phyloP scores from a whole-genome alignment of 2,113 vertebrate species.

The Oryzias javanicus region DNA sequence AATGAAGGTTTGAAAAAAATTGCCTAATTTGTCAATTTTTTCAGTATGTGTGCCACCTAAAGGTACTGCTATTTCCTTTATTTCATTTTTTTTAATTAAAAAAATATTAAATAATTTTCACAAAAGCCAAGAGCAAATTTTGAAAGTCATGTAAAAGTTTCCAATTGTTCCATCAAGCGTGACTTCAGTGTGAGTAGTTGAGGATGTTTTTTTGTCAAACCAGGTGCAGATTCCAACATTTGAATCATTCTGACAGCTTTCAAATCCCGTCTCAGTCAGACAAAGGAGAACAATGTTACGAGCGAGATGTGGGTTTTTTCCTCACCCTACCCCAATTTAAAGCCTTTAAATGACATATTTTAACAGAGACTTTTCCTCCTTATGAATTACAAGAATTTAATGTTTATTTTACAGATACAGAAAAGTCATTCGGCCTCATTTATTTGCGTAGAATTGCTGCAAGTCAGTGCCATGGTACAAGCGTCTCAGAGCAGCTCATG shows the following conservation, averaged over 20 bases:
- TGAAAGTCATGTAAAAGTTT: no score
- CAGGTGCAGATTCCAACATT: constrained; percentile 54
- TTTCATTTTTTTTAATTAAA: background rate
- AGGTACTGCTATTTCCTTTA: background rate
- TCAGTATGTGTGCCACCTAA: constrained; percentile 6
- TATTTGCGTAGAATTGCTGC: constrained; percentile 76
- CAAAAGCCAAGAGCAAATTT: no score
- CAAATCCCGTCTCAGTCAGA: constrained; percentile 25
- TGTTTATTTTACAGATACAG: constrained; percentile 83
- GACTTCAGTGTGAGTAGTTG: background rate
- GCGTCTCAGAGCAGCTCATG: constrained; percentile 71
- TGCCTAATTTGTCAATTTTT: constrained; percentile 7
- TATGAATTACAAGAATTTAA: constrained; percentile 76
- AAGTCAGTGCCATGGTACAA: constrained; percentile 81
- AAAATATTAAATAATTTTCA: background rate
- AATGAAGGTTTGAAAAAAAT: constrained; percentile 25
- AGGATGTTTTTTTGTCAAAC: constrained; percentile 7
- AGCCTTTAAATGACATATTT: constrained; percentile 51
- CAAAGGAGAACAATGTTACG: constrained; percentile 46
- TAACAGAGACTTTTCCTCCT: constrained; percentile 28
- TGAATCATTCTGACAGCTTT: constrained; percentile 45
- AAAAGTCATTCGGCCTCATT: constrained; percentile 76
- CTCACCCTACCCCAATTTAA: background rate
- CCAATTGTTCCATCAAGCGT: background rate
- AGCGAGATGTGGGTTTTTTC: constrained; percentile 9